These are phyloP conservation scores for Latheticus oryzae DNA, from an alignment of 2,888 invertebrate species.

Conservation along the genomic window DNA sequence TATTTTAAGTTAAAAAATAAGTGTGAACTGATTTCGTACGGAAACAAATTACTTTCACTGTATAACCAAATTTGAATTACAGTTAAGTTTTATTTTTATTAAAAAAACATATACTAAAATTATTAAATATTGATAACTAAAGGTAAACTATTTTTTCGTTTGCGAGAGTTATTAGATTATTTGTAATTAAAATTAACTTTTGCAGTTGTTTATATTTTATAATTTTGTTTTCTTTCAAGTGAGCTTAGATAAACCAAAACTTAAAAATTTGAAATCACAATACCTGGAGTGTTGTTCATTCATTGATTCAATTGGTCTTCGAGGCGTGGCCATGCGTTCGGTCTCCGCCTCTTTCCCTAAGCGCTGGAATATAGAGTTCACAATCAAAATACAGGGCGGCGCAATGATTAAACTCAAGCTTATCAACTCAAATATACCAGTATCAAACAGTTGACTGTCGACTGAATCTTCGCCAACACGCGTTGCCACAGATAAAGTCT, in stretches of 20 bases:
- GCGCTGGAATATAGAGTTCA: constrained; percentile 32
- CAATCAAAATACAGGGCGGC: constrained; percentile 27
- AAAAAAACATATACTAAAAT: too few relatives aligned
- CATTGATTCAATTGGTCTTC: constrained; percentile 59
- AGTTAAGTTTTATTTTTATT: too few relatives aligned
- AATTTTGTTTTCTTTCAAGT: too few relatives aligned
- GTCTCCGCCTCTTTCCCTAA: constrained; percentile 46
- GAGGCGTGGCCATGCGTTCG: constrained; percentile 47
- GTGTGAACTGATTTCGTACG: too few relatives aligned
- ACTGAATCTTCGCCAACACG: constrained; percentile 58
- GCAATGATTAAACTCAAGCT: constrained; percentile 46
- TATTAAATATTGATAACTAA: too few relatives aligned
- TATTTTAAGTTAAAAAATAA: too few relatives aligned
- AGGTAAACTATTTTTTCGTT: too few relatives aligned
- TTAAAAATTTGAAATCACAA: constrained; percentile 40
- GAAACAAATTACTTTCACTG: too few relatives aligned
- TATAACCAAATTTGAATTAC: too few relatives aligned
- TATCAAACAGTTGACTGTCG: constrained; percentile 62
- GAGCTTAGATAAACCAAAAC: constrained; percentile 12
- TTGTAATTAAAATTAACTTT: too few relatives aligned
- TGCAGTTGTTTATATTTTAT: too few relatives aligned
- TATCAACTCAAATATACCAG: constrained; percentile 56
- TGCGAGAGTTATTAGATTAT: too few relatives aligned
- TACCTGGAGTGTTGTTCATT: constrained; percentile 55
- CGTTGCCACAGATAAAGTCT: constrained; percentile 44